These are phyloP conservation scores for Cotesia vestalis DNA, from an alignment of 1,140 invertebrate species.

Conservation along the genomic window DNA sequence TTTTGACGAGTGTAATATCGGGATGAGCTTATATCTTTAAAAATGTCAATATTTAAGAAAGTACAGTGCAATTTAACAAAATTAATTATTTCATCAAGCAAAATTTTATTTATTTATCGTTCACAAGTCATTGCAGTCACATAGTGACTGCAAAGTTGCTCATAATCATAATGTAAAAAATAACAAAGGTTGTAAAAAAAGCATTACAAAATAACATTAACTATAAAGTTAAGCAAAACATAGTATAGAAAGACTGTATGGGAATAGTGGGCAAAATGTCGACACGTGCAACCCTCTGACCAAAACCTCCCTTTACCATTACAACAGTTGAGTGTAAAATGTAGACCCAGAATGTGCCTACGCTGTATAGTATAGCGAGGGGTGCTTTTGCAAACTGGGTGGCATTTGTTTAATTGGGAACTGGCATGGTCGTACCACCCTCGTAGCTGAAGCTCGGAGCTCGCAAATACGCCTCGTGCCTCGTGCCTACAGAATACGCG, in stretches of 20 bases:
- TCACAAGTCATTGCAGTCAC: no score
- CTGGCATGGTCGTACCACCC: constrained; percentile 48
- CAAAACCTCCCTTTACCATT: not conserved
- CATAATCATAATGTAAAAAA: not conserved
- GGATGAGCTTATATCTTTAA: no score
- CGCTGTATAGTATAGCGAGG: not conserved
- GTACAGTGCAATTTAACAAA: no score
- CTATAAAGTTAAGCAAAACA: constrained; percentile 1
- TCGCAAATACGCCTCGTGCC: not conserved
- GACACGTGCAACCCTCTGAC: constrained; percentile 20
- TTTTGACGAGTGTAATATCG: no score
- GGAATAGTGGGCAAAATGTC: constrained; percentile 2
- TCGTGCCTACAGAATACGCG: constrained; percentile 20
- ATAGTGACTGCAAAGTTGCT: no score
- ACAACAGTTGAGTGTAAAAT: no score
- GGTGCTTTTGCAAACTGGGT: constrained; percentile 28
- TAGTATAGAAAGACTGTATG: not conserved
- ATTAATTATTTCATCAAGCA: no score
- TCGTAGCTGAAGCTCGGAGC: constrained; percentile 22
- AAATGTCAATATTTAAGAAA: no score
- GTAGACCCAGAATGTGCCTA: not conserved
- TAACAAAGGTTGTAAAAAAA: not conserved
- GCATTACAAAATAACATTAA: not conserved
- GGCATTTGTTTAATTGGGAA: constrained; percentile 60
- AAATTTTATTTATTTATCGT: no score